Percentiles rank a stretch among this genome's conserved stretches.
phyloP scores from a whole-genome alignment of 2,113 vertebrate genomes.

The Otocyon megalotis region DNA sequence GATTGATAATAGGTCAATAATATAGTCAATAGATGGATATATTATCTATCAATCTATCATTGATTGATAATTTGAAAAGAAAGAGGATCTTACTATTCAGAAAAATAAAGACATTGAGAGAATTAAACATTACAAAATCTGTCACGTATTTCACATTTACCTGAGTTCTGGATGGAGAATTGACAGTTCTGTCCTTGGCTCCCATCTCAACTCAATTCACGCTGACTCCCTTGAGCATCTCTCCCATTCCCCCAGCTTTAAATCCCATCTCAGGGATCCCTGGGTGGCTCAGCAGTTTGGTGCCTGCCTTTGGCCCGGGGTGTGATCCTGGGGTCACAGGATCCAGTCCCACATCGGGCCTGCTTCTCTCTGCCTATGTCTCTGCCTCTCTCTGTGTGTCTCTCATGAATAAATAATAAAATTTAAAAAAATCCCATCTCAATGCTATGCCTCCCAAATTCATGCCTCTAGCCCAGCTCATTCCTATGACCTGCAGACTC shows the following conservation, averaged over 20 bases:
- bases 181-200: not conserved
- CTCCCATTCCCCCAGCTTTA: not conserved
- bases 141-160: not conserved
- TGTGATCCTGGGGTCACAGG: too few species aligned
- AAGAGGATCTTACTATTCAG: not conserved
- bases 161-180: not conserved
- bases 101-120: not conserved
- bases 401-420: too few species aligned
- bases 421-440: not conserved
- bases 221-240: not conserved
- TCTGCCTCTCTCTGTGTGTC: too few species aligned
- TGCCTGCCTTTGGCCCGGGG: too few species aligned
- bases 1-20: not conserved
- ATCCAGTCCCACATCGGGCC: too few species aligned
- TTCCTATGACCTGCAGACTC: not conserved
- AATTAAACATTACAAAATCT: not conserved
- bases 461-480: not conserved
- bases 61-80: not conserved
- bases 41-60: too few species aligned
- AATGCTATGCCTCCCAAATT: not conserved
- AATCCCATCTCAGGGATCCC: not conserved
- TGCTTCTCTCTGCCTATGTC: too few species aligned
- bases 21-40: not conserved
- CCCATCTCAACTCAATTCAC: not conserved
- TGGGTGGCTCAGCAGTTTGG: too few species aligned